Percentiles rank a stretch among this genome's conserved stretches.
phyloP scores from a whole-genome alignment of 2,888 invertebrate genomes.

The Heteromyza rotundicornis region DNA sequence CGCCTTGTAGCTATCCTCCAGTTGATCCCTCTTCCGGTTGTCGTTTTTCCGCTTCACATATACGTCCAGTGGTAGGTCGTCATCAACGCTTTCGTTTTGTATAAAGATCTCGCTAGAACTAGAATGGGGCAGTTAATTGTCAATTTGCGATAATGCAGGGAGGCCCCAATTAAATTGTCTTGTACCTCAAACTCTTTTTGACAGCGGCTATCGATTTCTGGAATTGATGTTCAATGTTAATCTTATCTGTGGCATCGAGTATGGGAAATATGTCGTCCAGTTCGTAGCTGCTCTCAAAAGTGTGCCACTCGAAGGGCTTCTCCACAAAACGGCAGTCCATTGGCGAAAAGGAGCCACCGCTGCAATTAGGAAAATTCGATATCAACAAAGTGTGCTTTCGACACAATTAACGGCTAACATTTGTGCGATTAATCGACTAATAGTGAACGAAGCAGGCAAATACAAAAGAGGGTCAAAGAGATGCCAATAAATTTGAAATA shows the following conservation, averaged over 20 bases:
- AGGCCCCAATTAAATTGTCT: no score
- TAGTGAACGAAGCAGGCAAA: neutral
- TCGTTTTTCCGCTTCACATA: slow-evolving; percentile 66
- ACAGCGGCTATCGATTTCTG: slow-evolving; percentile 47
- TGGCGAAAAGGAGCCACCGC: slow-evolving; percentile 66
- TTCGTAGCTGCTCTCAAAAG: slow-evolving; percentile 77
- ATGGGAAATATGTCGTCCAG: slow-evolving; percentile 79
- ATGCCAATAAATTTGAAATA: neutral
- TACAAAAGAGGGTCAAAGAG: no score
- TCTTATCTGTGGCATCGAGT: slow-evolving; percentile 64
- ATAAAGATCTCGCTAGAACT: slow-evolving; percentile 76
- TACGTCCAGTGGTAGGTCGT: slow-evolving; percentile 70
- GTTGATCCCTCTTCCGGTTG: slow-evolving; percentile 3
- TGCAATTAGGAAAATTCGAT: slow-evolving; percentile 61
- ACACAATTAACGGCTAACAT: no score
- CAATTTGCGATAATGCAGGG: no score
- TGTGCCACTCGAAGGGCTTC: slow-evolving; percentile 76
- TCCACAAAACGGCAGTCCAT: slow-evolving; percentile 80
- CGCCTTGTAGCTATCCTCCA: slow-evolving; percentile 62
- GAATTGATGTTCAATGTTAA: slow-evolving; percentile 59
- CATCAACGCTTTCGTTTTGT: slow-evolving; percentile 73
- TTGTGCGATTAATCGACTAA: no score
- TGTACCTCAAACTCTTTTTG: slow-evolving; percentile 44
- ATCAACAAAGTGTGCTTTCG: no score
- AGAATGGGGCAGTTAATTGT: no score